These are phyloP conservation scores for Hypotaenidia philippensis DNA, from an alignment of 2,797 vertebrate species.

Conservation along the genomic window DNA sequence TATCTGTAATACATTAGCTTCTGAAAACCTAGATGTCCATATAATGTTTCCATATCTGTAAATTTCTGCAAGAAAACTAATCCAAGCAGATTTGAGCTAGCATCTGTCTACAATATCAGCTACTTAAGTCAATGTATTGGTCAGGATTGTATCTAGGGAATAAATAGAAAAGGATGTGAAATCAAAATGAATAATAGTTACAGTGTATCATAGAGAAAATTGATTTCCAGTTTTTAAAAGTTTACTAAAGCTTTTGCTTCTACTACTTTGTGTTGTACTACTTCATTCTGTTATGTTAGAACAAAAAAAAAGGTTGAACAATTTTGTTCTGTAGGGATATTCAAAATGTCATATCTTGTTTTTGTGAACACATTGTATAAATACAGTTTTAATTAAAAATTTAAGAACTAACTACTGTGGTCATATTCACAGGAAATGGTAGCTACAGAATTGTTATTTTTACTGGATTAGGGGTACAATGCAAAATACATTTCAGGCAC, in stretches of 20 bases:
- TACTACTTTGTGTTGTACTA: neutral
- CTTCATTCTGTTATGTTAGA: neutral
- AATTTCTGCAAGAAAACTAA: conserved; percentile 47
- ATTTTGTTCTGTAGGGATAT: neutral
- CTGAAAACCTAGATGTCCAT: conserved; percentile 50
- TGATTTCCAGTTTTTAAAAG: neutral
- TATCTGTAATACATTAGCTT: conserved; percentile 65
- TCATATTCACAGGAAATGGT: neutral
- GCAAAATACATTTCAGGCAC: neutral
- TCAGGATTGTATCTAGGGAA: neutral
- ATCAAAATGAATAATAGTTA: neutral
- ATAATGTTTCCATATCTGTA: conserved; percentile 43
- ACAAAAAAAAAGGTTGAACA: neutral
- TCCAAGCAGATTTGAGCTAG: conserved; percentile 45
- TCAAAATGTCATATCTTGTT: neutral
- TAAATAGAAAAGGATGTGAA: conserved; percentile 14
- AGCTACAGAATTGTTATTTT: neutral
- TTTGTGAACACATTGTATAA: neutral
- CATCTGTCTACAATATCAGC: conserved; percentile 67
- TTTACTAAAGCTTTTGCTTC: neutral
- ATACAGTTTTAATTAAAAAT: neutral
- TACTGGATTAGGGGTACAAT: neutral
- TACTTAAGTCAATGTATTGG: conserved; percentile 34
- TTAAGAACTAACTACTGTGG: neutral
- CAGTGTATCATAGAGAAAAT: neutral